Evolutionary conservation across 2,888 invertebrate genomes (phyloP).

Genomic region (Electrophaes corylata): DNA sequence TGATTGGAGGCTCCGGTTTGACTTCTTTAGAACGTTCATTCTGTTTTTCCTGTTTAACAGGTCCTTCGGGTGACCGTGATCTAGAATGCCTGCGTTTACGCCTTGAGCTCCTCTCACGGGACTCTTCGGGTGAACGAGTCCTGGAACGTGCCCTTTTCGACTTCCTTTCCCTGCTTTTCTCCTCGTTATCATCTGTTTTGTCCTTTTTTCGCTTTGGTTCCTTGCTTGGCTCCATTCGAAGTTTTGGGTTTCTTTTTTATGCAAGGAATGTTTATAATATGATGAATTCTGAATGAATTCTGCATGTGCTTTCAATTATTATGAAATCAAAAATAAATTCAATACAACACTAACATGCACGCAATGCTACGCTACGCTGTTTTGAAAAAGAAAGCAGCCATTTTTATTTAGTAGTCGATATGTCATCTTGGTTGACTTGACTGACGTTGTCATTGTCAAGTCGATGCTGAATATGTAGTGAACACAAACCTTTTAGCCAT

Average conservation of each 20-base stretch:
- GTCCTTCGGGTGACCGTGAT: constrained; percentile 56
- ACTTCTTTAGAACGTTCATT: constrained; percentile 47
- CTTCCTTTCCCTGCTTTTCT: constrained; percentile 54
- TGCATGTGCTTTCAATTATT: no score
- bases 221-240: constrained; percentile 59
- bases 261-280: background rate
- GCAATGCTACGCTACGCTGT: no score
- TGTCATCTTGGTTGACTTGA: no score
- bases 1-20: constrained; percentile 48
- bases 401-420: no score
- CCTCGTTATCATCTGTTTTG: constrained; percentile 56
- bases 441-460: no score
- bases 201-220: constrained; percentile 67
- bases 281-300: no score
- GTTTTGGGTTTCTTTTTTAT: constrained; percentile 1
- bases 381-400: no score
- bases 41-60: constrained; percentile 56
- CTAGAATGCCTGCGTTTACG: constrained; percentile 67
- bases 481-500: no score
- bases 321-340: no score
- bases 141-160: constrained; percentile 61
- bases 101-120: constrained; percentile 53
- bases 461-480: no score
- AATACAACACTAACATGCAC: no score
- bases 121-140: constrained; percentile 55